Evolutionary conservation across 2,888 invertebrate genomes (phyloP).

Genomic region (Meta bourneti): DNA sequence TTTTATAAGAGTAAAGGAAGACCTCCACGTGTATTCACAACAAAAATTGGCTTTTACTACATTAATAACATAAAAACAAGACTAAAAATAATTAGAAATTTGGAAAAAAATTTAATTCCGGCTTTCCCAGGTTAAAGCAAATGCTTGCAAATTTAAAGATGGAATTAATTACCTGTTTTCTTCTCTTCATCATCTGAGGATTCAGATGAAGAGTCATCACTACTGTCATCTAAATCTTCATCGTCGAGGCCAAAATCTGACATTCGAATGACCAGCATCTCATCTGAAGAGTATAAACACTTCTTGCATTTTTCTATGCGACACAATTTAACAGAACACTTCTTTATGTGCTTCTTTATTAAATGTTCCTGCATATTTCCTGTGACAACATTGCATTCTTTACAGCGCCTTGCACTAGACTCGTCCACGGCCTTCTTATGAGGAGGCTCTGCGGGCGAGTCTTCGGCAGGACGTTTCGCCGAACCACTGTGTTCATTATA

Average conservation of each 20-base stretch:
- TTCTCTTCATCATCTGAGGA: conserved; percentile 13
- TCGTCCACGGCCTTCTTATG: conserved; percentile 41
- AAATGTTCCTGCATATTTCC: conserved; percentile 76
- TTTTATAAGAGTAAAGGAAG: no score
- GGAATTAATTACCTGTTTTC: conserved; percentile 10
- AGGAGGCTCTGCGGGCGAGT: conserved; percentile 51
- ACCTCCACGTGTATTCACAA: no score
- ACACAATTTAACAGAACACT: conserved; percentile 77
- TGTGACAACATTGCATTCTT: conserved; percentile 74
- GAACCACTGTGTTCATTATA: conserved; percentile 94
- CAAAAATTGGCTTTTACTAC: no score
- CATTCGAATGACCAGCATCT: conserved; percentile 76
- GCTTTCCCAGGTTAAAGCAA: not conserved
- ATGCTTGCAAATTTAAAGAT: not conserved
- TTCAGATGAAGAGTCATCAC: conserved; percentile 37
- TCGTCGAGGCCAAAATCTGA: conserved; percentile 77
- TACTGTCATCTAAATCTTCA: conserved; percentile 46
- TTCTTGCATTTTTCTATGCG: conserved; percentile 78
- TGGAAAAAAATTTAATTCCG: no score
- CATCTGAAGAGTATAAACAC: conserved; percentile 77
- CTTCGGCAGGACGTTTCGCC: conserved; percentile 75
- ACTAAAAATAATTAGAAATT: not conserved
- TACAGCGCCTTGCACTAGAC: conserved; percentile 63
- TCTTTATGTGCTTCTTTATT: conserved; percentile 77
- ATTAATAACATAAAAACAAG: not conserved